Evolutionary conservation across 1,140 invertebrate genomes (phyloP), one percentile per base, ranked within the genome.

Genomic region (Helicoverpa armigera): DNA sequence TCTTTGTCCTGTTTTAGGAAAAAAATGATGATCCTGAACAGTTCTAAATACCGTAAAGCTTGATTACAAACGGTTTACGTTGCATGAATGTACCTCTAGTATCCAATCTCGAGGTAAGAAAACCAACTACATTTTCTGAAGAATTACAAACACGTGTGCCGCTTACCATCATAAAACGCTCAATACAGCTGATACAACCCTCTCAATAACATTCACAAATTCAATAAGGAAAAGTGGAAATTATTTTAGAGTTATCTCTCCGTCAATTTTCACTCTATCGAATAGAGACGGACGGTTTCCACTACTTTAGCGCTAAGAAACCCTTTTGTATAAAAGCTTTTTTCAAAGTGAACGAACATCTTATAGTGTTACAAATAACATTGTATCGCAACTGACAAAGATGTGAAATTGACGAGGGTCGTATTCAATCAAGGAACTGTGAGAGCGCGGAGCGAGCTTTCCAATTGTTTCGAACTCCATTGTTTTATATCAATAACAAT

Each of bases 341-440:
- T 77, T 29, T 67, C 75, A 65, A 77, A 53, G 50, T 70, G 67
- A 70, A 14, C 29, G 48, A 23, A 54, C 43, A 23, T 65, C 23
- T 53, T 23, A 76, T 60, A 51, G 35, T 67, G 54, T 65, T 53
- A 43, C 48, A 70, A 54, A 65, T 72, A 81, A 81, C 70, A 81
- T 77, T 67, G 61, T 65, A 63, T 77, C 29, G 18, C 50, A 13
- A 67, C 50, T 70, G 50, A 61, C 73, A 75, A 35, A 61, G 78
- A 80, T 73, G 69, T 74, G 79, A 81, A 81, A 81, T 81, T 83
- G 79, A 83, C 79, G 70, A 83, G 82, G 82, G 82, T 83, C 31
- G 14, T 23, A 60, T 65, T 77, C 61, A 77, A 76, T 77, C 75
- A 65, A 65, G 50, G 29, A 48, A 51, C 61, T 50, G 3, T 50